Evolutionary conservation across 2,888 invertebrate genomes (phyloP), one percentile per base, ranked within the genome.

Genomic region (Zootermopsis nevadensis): DNA sequence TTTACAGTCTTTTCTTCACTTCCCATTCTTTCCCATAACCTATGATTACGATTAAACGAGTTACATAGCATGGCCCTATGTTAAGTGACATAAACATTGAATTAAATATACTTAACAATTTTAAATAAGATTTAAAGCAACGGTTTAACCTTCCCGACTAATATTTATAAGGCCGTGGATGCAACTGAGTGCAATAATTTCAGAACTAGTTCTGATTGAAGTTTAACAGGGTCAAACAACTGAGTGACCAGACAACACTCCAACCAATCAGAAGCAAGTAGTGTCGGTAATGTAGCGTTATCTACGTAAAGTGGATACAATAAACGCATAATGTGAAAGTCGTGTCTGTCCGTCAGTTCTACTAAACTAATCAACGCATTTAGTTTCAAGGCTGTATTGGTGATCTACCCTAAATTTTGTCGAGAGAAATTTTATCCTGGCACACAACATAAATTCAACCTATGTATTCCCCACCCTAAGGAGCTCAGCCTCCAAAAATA

Each of bases 181-280:
- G 60, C 60, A 60, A 77, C 30, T 53, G 53, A 77, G 55, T 77
- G 77, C 55, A 53, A 55, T 77, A 22, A 33, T 53, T 77, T 55
- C 33, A 55, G 30, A 77, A 77, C 77, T 24, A 55, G 77, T 27
- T 55, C 55, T 55, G 77, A 77, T 77, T 77, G 77, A 42, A 55
- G 31, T 77, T 77, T 22, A 77, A 33, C 77, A 77, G 77, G 53
- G 53, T 48, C 53, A 48, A 27, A 19, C 33, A 24, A 55, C 55
- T 30, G 27, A 8, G 60, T 6, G n/a, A 6, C 6, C 60, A 60
- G 10, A 74, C 31, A 74, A 15, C 35, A 42, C n/a, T 33, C 10
- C 38, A 74, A 15, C 74, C 33, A 74, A 74, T 74, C 69, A 74
- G 19, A 69, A 30, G 69, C 69, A 33, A 60, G 1, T 48, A 48